Evolutionary conservation across 35 echinoderm and acorn worm genomes (phyloP), one percentile per base, ranked within the genome.

Genomic region (Heliocidaris tuberculata): DNA sequence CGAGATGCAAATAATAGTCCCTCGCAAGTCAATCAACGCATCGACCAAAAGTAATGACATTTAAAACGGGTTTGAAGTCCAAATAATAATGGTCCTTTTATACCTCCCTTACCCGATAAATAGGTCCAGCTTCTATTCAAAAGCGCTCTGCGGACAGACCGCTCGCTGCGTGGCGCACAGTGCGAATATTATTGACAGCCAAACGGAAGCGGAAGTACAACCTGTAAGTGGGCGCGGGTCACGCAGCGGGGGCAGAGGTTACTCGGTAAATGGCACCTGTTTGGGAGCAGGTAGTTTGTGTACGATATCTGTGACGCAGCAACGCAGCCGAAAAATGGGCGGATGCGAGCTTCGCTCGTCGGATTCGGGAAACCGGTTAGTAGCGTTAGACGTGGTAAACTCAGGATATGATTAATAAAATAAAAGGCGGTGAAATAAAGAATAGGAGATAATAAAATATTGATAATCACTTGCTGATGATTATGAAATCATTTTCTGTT

Each of bases 131-230:
- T 29, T 78, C 27, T n/a, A 78, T 78, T 78, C 65, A 27, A 89
- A 21, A 15, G 47, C 87, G 87, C 87, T 9, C 29, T 48, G 87
- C 19, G 87, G 31, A 16, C 31, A 17, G 47, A 48, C 87, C 87
- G 31, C 87, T 47, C 87, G 87, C 87, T 89, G 87, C 87, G 87
- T 48, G 12, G 87, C 65, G 65, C 87, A 48, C 32, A 89, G 7
- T 89, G 29, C 24, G 31, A 32, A 48, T 89, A 48, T 32, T 48
- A 89, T 89, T 89, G 87, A 32, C 87, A 89, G 47, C 48, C 13
- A 93, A 16, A 48, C 91, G 91, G 91, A 93, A 93, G 13, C 91
- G 91, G 91, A 93, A 93, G 91, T 93, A 93, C 91, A 93, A 93
- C 91, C 91, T 59, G 47, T 48, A 89, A 89, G 87, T 32, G 21